Conservation (phyloP, 2,113 vertebrate species). For the Podocnemis expansa region DNA sequence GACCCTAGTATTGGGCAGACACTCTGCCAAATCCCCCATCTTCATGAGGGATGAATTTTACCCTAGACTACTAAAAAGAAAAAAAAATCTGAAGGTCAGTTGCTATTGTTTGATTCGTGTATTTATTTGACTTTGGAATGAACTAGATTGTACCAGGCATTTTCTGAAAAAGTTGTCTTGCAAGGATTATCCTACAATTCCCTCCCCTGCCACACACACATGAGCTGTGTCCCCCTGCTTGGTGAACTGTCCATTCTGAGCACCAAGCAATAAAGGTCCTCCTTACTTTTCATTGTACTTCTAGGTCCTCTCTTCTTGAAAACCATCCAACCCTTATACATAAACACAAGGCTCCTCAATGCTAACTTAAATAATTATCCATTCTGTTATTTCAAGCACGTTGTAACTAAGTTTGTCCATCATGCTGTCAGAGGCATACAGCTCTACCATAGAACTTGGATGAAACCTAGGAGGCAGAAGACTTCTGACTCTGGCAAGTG, state of each 20-base stretch:
- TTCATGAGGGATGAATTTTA: slow-evolving; percentile 57
- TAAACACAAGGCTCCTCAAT: background rate
- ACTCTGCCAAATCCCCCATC: slow-evolving; percentile 27
- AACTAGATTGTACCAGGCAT: slow-evolving; percentile 47
- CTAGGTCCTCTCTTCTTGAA: slow-evolving; percentile 7
- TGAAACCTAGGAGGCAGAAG: background rate
- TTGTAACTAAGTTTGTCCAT: background rate
- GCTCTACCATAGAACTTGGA: background rate
- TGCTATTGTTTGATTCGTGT: background rate
- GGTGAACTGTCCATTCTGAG: slow-evolving; percentile 1
- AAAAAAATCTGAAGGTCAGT: slow-evolving; percentile 20
- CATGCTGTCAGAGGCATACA: background rate
- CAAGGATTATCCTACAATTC: background rate
- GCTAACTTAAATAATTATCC: background rate
- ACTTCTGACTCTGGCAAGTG: background rate
- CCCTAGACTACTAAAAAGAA: background rate
- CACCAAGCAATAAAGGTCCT: background rate
- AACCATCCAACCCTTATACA: background rate
- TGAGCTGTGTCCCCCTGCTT: background rate
- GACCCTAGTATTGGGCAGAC: slow-evolving; percentile 22
- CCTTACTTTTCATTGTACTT: background rate
- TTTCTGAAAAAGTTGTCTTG: slow-evolving; percentile 43
- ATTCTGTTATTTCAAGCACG: background rate
- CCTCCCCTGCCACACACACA: background rate
- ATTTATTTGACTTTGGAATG: slow-evolving; percentile 38